Evolutionary conservation across 2,888 invertebrate species (phyloP), one percentile per base, ranked within the genome.

Genomic region (Pseudococcus viburni): DNA sequence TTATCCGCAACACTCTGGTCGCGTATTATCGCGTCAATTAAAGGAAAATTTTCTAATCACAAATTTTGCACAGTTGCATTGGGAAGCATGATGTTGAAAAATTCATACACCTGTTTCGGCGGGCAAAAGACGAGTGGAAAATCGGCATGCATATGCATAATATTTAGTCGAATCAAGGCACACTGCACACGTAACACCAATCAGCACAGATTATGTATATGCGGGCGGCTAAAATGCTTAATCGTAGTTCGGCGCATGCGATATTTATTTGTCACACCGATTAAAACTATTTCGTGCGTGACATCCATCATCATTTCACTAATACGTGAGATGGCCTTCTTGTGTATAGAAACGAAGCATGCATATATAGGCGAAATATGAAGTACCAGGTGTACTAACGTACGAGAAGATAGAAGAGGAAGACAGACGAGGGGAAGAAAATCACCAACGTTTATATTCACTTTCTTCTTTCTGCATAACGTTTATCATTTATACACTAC

Each of bases 371-470:
- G 55, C 55, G n/a, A 55, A 55, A 55, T 55, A 55, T n/a, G 3
- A 51, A 55, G n/a, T 55, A 55, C n/a, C 15, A 6, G 51, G 15
- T n/a, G 55, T 55, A 55, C 55, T n/a, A 7, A 6, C n/a, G 8
- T 15, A 55, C 55, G 55, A 55, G 55, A n/a, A 55, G 55, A n/a
- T n/a, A 11, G 68, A 11, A 22, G 68, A 15, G 26, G 68, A 64
- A 64, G 64, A 9, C 26, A 64, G 19, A 64, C 6, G 55, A 55
- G 55, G 55, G 17, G 17, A 68, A 68, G 26, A 68, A 68, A 68
- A 68, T 68, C 68, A 68, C 22, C 68, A 68, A 68, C 68, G 68
- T 68, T 68, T 55, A 55, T 68, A 68, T 68, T 68, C 68, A 68
- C 68, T 68, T 68, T 68, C 68, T 68, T 68, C 68, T 55, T 55